A percentile compares a stretch with the other conserved stretches of the same genome.
phyloP scores from a whole-genome alignment of 2,888 invertebrate species.

The Eudasyphora cyanicolor region DNA sequence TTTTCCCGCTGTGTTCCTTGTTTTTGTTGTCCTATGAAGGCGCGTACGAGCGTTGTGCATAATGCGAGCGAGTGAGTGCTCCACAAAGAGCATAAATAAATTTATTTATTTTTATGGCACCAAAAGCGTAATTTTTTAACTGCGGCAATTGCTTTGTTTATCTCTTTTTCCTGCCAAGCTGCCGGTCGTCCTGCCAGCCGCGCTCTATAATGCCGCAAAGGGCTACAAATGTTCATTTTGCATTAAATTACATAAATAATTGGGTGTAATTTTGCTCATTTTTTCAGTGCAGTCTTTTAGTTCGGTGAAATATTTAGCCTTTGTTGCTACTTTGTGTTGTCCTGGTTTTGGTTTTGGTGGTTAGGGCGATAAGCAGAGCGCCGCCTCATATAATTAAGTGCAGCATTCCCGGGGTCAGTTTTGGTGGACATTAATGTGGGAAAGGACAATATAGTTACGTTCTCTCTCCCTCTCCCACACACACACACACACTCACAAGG shows the following conservation, averaged over 20 bases:
- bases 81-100: constrained; percentile 49
- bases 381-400: constrained; percentile 62
- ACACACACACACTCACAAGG: constrained; percentile 5
- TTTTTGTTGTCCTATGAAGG: background rate
- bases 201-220: constrained; percentile 20
- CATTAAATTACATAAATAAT: constrained; percentile 62
- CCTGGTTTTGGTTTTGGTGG: background rate
- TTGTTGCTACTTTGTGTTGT: background rate
- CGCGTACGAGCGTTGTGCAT: background rate
- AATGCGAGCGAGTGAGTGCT: background rate
- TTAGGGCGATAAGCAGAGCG: constrained; percentile 17
- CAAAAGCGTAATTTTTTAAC: constrained; percentile 53
- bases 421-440: too few relatives aligned
- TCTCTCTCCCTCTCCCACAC: too few relatives aligned
- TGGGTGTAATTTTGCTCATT: constrained; percentile 34
- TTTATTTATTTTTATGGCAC: constrained; percentile 60
- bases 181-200: background rate
- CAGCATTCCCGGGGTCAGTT: constrained; percentile 50
- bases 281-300: constrained; percentile 9
- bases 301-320: constrained; percentile 16
- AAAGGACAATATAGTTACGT: too few relatives aligned
- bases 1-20: constrained; percentile 34
- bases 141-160: constrained; percentile 62
- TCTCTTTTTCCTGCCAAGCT: constrained; percentile 11
- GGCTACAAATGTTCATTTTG: constrained; percentile 53